Percentiles rank a stretch among this genome's conserved stretches.
Conservation (phyloP, 2,113 vertebrate species). For the Myiagra hebetior region DNA sequence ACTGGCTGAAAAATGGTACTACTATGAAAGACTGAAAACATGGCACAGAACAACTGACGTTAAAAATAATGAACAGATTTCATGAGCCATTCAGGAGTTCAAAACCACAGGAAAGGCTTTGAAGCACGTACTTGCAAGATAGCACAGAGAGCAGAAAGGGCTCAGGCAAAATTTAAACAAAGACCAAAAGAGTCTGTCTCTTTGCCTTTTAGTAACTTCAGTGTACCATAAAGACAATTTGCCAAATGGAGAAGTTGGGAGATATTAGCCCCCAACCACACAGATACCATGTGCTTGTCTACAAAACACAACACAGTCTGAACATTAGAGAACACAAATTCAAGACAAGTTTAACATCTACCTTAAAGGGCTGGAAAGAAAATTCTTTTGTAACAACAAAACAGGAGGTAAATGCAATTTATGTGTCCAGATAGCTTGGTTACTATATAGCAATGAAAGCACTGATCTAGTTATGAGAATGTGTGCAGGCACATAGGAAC, state of each 20-base stretch:
- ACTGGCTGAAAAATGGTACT: not conserved
- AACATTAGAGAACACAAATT: not conserved
- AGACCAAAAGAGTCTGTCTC: not conserved
- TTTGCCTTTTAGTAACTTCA: not conserved
- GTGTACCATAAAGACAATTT: not conserved
- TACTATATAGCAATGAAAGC: not conserved
- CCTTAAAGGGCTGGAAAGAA: not conserved
- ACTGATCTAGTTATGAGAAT: not conserved
- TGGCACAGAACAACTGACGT: not conserved
- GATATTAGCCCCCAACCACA: not conserved
- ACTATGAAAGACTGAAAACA: not conserved
- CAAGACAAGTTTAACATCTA: not conserved
- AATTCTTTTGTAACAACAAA: not conserved
- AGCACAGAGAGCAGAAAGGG: not conserved
- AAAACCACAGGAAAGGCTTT: not conserved
- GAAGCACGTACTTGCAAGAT: not conserved
- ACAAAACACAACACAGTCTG: not conserved
- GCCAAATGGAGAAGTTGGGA: not conserved
- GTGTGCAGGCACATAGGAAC: fast-evolving
- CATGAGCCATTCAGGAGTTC: not conserved
- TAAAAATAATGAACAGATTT: not conserved
- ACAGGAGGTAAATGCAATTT: not conserved
- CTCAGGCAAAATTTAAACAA: not conserved
- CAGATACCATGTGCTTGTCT: not conserved
- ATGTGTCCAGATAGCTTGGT: not conserved